Conservation (phyloP, 2,797 vertebrate species). For the Sciurus vulgaris region DNA sequence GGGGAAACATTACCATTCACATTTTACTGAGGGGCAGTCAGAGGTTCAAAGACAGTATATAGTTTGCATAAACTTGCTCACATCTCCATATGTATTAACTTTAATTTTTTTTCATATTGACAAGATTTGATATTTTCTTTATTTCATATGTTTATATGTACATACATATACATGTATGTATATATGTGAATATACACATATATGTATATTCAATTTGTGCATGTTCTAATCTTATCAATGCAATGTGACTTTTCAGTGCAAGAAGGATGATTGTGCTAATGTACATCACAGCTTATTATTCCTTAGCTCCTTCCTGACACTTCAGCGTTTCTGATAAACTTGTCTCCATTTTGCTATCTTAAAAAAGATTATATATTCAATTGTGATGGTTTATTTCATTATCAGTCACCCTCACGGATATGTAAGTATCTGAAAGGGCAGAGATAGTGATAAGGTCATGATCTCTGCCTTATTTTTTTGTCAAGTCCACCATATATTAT, state of each 20-base stretch:
- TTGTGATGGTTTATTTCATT: not conserved
- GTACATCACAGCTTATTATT: not conserved
- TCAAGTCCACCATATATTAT: not conserved
- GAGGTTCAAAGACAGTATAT: not conserved
- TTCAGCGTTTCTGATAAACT: not conserved
- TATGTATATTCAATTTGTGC: not conserved
- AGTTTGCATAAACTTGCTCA: not conserved
- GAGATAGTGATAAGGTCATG: not conserved
- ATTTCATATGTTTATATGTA: not conserved
- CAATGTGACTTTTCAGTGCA: not conserved
- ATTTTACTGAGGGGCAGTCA: not conserved
- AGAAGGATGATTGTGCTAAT: not conserved
- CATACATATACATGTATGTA: not conserved
- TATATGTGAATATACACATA: not conserved
- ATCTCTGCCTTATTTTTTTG: not conserved
- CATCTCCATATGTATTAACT: not conserved
- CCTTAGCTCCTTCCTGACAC: not conserved
- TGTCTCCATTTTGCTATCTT: not conserved
- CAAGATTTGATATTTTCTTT: not conserved
- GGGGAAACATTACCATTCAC: not conserved
- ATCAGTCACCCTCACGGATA: not conserved
- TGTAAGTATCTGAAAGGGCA: not conserved
- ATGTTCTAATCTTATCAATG: not conserved
- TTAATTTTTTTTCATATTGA: not conserved
- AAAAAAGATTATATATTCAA: not conserved